A percentile compares a stretch with the other conserved stretches of the same genome.
These are phyloP conservation scores for Argya squamiceps DNA, from an alignment of 2,797 vertebrate species.

Conservation along the genomic window DNA sequence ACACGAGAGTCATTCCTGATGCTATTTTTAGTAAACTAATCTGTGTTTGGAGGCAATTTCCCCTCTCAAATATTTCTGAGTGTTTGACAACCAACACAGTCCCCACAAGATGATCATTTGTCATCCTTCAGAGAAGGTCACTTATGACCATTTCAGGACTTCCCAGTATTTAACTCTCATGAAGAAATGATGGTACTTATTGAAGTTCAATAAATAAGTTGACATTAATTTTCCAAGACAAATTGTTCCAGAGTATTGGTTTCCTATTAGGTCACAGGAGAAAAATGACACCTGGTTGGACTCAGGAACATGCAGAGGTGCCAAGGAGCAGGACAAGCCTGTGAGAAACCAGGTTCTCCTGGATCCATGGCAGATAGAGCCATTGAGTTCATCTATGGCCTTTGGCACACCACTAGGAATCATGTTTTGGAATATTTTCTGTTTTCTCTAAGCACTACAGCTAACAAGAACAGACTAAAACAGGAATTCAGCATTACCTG, in stretches of 20 bases:
- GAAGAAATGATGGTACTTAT: background rate
- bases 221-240: background rate
- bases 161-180: background rate
- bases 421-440: background rate
- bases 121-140: background rate
- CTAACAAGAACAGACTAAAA: background rate
- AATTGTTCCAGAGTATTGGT: background rate
- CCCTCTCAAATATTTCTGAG: background rate
- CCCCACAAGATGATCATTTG: background rate
- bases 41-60: background rate
- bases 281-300: background rate
- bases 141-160: background rate
- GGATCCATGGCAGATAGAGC: background rate
- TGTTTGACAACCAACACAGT: background rate
- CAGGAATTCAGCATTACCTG: background rate
- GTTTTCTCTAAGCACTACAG: background rate
- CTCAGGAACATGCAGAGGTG: background rate
- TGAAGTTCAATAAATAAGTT: background rate
- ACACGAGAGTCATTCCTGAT: background rate
- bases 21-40: constrained; percentile 38
- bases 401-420: background rate
- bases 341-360: background rate
- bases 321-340: background rate
- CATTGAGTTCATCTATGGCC: background rate
- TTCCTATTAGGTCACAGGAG: background rate